Evolutionary conservation across 2,888 invertebrate genomes (phyloP), one percentile per base, ranked within the genome.

Genomic region (Psococerastis gibbosa): DNA sequence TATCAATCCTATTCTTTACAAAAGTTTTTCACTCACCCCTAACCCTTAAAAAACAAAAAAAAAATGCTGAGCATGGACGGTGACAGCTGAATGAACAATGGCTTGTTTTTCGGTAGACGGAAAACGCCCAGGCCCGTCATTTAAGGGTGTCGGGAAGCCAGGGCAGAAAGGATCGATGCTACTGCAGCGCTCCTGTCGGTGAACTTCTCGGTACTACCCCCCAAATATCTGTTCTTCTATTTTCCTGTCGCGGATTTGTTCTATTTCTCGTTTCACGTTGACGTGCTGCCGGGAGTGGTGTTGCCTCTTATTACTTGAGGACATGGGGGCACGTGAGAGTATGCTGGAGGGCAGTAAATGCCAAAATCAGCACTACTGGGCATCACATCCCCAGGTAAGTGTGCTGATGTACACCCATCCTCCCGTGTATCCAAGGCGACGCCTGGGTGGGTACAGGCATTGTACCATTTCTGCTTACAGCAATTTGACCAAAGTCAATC

Each of bases 271-370:
- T 16, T 38, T 38, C 38, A 22, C 38, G 38, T 38, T 38, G 38
- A 18, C 20, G 17, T 38, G 38, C 20, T 38, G 38, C 20, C 17
- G 38, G 15, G 38, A 38, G 38, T 38, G 38, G 38, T 38, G 38
- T 20, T 17, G 17, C 22, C 38, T 38, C n/a, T 38, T 38, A 20
- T 22, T 38, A 13, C 20, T 18, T 18, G 38, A 38, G 38, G 20
- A 38, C 13, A 38, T 38, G 38, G 38, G 38, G 18, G 38, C 38
- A 22, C 17, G 22, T 18, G 38, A 38, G 20, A 38, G 38, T 20
- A 38, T 38, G n/a, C 38, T 38, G 20, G 38, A 38, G 38, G n/a
- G 13, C n/a, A 22, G 38, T 13, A 38, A 38, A 20, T 38, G 38
- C 22, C 38, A 38, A 13, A 38, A 38, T 20, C 17, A 17, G n/a